These are phyloP conservation scores for Zaprionus tsacasi DNA, from an alignment of 1,140 invertebrate genomes.

Conservation along the genomic window DNA sequence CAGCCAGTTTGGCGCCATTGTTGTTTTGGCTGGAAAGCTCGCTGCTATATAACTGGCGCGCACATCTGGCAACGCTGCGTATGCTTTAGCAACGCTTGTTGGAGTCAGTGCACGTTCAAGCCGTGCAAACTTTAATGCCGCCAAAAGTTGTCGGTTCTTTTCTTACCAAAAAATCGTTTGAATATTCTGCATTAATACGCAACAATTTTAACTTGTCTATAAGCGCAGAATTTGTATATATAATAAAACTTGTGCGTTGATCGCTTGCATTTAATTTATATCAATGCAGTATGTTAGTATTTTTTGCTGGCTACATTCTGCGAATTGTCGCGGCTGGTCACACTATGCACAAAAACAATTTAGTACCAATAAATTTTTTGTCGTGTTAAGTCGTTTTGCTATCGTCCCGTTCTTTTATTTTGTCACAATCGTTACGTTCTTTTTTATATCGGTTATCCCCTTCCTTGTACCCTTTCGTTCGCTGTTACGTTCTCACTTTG, in stretches of 20 bases:
- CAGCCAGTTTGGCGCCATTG: slow-evolving; percentile 10
- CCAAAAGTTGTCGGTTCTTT: too few species aligned
- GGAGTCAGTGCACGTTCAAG: slow-evolving; percentile 12
- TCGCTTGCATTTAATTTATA: too few species aligned
- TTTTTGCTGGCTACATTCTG: slow-evolving; percentile 9
- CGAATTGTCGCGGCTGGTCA: background rate
- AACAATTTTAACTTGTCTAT: too few species aligned
- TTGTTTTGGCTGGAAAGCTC: background rate
- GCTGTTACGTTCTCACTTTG: background rate
- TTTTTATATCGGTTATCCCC: slow-evolving; percentile 28
- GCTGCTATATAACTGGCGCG: slow-evolving; percentile 14
- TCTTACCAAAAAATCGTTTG: too few species aligned
- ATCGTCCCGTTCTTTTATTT: slow-evolving; percentile 30
- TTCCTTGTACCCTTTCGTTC: background rate
- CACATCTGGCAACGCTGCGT: slow-evolving; percentile 12
- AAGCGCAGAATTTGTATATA: too few species aligned
- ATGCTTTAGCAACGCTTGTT: background rate
- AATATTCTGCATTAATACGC: too few species aligned
- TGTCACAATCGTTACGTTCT: slow-evolving; percentile 35
- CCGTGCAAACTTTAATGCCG: background rate
- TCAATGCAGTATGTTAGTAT: background rate
- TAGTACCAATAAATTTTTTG: slow-evolving; percentile 49
- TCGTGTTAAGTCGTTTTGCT: slow-evolving; percentile 36
- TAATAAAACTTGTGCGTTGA: too few species aligned
- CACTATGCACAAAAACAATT: slow-evolving; percentile 38